Evolutionary conservation across 2,797 vertebrate species (phyloP), one percentile per base, ranked within the genome.

Genomic region (Acanthurus lineatus): DNA sequence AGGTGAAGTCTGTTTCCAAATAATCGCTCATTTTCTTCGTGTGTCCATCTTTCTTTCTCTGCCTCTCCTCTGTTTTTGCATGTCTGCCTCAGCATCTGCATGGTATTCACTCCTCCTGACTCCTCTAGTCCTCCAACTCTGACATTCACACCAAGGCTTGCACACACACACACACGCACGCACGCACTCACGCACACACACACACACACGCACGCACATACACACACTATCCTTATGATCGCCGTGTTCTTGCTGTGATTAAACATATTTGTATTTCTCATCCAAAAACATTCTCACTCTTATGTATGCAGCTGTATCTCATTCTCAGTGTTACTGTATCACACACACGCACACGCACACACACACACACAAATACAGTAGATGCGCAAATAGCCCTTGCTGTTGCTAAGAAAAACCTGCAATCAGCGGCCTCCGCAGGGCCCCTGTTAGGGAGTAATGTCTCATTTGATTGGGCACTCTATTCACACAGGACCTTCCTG

Each of bases 381-480:
- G 15, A 52, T 59, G 9, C 77, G 71, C 17, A 77, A 54, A 40
- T 32, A 64, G 47, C 69, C 67, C 35, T 51, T 58, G 59, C 73
- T 83, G 83, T 87, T 89, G 72, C 83, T 61, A 82, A 74, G 83
- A 25, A 78, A 79, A 88, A 78, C 78, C 73, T 80, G 58, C 81
- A 84, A 77, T 89, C 86, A 85, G 47, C 85, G 65, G 73, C 47
- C 65, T 87, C 81, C 49, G 15, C 68, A 32, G 75, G 78, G 75
- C 84, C 76, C 72, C 77, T 84, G 65, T 82, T 72, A 49, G 61
- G 73, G 60, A 81, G 62, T 52, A 65, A 80, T 79, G 79, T 82
- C 87, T 86, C 77, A 54, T 87, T 83, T 90, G 88, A 90, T 89
- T 88, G 91, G 86, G 25, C 69, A 17, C 58, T 85, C 73, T 71